Evolutionary conservation across 2,888 invertebrate species (phyloP), one percentile per base, ranked within the genome.

Genomic region (Campopleginae sp.): DNA sequence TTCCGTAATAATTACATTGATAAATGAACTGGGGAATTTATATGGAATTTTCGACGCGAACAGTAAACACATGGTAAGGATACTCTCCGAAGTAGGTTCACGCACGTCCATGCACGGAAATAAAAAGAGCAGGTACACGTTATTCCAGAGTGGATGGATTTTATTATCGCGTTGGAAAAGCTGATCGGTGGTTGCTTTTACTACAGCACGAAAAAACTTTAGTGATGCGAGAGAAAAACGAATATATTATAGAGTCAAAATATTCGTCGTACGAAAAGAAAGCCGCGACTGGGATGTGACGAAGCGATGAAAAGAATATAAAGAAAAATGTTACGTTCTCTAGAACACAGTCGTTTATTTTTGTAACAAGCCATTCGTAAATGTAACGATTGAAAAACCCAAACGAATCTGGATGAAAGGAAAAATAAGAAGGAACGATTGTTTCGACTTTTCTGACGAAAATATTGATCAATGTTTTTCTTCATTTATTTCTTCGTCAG

Each of bases 91-190:
- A 46, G 68, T 46, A 46, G 27, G 14, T 46, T 68, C 46, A 27
- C 27, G 46, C 27, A 68, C 46, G 51, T 51, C n/a, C n/a, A n/a
- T n/a, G n/a, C n/a, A n/a, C n/a, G 71, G n/a, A 44, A n/a, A 46
- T 71, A 71, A 48, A 71, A 71, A 71, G 33, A 19, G n/a, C 3
- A 27, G 70, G 27, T 70, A 27, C 51, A 33, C 33, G 48, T 71
- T 51, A 31, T 51, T 51, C 33, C 51, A n/a, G 71, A 23, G 51
- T 51, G 51, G 48, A 31, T 44, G 33, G n/a, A n/a, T 71, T 63
- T 83, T 68, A 12, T 48, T 48, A 46, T 58, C 80, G 63, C 80
- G 63, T 66, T 61, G 48, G 71, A 78, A 76, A 75, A 83, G 48
- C 74, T 79, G 61, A 83, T 74, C 61, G 79, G 79, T 44, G 48